These are phyloP conservation scores for Ophiothrix spiculata DNA, from an alignment of 35 echinoderm and acorn worm species.

Conservation along the genomic window DNA sequence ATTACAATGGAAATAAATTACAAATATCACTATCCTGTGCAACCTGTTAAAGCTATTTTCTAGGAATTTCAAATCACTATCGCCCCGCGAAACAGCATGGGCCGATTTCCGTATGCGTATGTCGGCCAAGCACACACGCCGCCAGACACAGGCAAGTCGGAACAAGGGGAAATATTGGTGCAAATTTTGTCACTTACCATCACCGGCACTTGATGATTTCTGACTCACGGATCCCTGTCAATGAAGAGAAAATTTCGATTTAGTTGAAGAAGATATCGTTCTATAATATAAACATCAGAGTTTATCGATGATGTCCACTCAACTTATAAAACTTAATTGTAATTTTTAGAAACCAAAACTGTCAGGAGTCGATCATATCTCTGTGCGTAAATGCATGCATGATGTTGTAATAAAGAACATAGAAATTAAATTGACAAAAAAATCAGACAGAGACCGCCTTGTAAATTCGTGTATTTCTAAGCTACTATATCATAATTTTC, in stretches of 20 bases:
- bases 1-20: no score
- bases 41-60: no score
- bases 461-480: background rate
- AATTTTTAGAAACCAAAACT: no score
- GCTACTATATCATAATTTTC: background rate
- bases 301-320: background rate
- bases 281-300: background rate
- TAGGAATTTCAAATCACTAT: background rate
- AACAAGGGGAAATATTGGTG: background rate
- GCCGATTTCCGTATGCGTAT: background rate
- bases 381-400: no score
- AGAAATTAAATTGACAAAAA: background rate
- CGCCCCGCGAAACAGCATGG: conserved; percentile 10
- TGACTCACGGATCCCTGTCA: background rate
- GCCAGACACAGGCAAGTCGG: background rate
- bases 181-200: background rate
- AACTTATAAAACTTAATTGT: background rate
- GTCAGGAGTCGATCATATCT: no score
- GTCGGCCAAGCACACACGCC: background rate
- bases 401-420: background rate
- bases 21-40: no score
- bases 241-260: background rate
- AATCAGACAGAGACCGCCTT: background rate
- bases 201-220: background rate
- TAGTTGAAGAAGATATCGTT: background rate